A percentile compares a stretch with the other conserved stretches of the same genome.
Evolutionary conservation across 2,888 invertebrate species (phyloP).

Genomic region (Diloba caeruleocephala): DNA sequence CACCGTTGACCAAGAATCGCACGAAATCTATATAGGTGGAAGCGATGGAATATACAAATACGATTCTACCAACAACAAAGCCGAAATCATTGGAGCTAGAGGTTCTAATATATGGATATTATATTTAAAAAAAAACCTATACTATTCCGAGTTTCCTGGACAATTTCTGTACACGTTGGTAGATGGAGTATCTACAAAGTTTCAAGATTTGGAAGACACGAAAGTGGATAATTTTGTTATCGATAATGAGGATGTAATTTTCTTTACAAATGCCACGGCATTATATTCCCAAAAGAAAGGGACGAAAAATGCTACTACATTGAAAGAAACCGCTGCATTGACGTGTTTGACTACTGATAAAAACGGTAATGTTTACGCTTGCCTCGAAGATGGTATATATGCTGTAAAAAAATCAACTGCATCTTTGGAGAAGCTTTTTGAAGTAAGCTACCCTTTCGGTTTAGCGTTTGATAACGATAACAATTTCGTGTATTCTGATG

Average conservation of each 20-base stretch:
- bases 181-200: constrained; percentile 63
- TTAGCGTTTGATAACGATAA: constrained; percentile 76
- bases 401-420: constrained; percentile 58
- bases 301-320: constrained; percentile 64
- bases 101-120: constrained; percentile 73
- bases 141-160: constrained; percentile 72
- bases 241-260: constrained; percentile 69
- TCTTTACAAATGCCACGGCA: constrained; percentile 74
- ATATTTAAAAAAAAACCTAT: constrained; percentile 72
- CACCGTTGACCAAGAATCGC: constrained; percentile 69
- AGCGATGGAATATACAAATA: constrained; percentile 79
- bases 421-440: constrained; percentile 61
- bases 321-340: constrained; percentile 46
- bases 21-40: constrained; percentile 74
- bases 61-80: constrained; percentile 63
- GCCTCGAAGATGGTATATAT: constrained; percentile 72
- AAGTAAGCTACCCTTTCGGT: constrained; percentile 73
- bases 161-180: constrained; percentile 69
- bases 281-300: constrained; percentile 72
- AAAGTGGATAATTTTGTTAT: constrained; percentile 76
- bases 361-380: constrained; percentile 68
- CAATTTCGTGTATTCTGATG: constrained; percentile 75
- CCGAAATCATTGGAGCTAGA: constrained; percentile 62
- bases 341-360: constrained; percentile 71
- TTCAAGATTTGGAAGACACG: constrained; percentile 75